A percentile compares a stretch with the other conserved stretches of the same genome.
These are phyloP conservation scores for Trissolcus japonicus DNA, from an alignment of 2,888 invertebrate genomes.

Conservation along the genomic window DNA sequence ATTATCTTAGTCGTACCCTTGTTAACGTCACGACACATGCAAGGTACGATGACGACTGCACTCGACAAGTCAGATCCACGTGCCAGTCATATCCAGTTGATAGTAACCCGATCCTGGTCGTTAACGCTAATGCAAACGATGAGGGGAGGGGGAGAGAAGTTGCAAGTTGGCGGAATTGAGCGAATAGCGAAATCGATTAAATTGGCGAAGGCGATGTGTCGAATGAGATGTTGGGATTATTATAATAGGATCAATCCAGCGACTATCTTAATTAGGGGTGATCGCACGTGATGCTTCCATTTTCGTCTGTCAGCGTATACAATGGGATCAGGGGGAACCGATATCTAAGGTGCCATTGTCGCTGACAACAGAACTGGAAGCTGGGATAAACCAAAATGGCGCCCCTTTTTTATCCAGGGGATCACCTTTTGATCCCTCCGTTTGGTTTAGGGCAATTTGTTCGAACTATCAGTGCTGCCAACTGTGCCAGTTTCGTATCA, in stretches of 20 bases:
- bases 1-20: no score
- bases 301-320: conserved; percentile 34
- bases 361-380: conserved; percentile 8
- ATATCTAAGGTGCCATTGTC: conserved; percentile 23
- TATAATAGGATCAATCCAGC: conserved; percentile 36
- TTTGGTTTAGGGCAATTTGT: conserved; percentile 15
- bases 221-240: conserved; percentile 30
- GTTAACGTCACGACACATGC: no score
- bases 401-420: neutral
- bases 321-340: conserved; percentile 23
- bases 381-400: conserved; percentile 23
- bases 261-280: conserved; percentile 40
- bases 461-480: neutral
- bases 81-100: conserved; percentile 28
- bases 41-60: no score
- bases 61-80: conserved; percentile 12
- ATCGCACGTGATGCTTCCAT: conserved; percentile 38
- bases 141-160: conserved; percentile 10
- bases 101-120: conserved; percentile 28
- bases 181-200: conserved; percentile 21
- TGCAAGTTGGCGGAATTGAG: conserved; percentile 20
- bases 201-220: conserved; percentile 16
- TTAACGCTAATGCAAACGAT: conserved; percentile 22
- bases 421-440: neutral
- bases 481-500: no score